Evolutionary conservation across 1,140 invertebrate genomes (phyloP).

Genomic region (Scaptomyza pallida): DNA sequence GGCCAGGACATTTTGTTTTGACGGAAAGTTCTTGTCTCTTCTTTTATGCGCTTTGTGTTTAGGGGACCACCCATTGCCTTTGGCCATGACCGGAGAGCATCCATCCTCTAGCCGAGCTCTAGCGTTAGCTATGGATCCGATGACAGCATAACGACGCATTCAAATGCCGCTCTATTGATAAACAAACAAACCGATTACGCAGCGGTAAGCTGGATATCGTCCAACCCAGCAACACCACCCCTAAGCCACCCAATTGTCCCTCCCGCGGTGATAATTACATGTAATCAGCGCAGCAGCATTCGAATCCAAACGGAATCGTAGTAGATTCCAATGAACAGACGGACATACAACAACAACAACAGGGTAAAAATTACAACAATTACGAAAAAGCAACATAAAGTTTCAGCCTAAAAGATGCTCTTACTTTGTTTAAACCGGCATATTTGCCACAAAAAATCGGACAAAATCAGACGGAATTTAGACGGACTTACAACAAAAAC

Average conservation of each 20-base stretch:
- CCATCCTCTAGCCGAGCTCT: not conserved
- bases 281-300: slow-evolving; percentile 33
- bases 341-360: no score
- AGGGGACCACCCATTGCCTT: slow-evolving; percentile 30
- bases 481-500: no score
- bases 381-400: no score
- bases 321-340: slow-evolving; percentile 45
- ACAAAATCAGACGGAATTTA: no score
- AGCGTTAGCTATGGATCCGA: slow-evolving; percentile 8
- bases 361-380: no score
- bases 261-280: slow-evolving; percentile 36
- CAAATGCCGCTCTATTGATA: slow-evolving; percentile 61
- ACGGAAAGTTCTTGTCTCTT: slow-evolving; percentile 5
- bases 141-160: slow-evolving; percentile 73
- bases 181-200: slow-evolving; percentile 78
- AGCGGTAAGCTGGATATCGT: slow-evolving; percentile 56
- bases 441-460: no score
- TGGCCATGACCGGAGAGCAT: slow-evolving; percentile 8
- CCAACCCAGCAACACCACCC: slow-evolving; percentile 26
- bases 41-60: slow-evolving; percentile 10
- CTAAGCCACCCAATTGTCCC: not conserved
- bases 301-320: not conserved
- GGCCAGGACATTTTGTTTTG: slow-evolving; percentile 19
- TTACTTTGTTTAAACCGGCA: no score
- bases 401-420: no score